These are phyloP conservation scores for Eufriesea mexicana DNA, from an alignment of 1,140 invertebrate species.

Conservation along the genomic window DNA sequence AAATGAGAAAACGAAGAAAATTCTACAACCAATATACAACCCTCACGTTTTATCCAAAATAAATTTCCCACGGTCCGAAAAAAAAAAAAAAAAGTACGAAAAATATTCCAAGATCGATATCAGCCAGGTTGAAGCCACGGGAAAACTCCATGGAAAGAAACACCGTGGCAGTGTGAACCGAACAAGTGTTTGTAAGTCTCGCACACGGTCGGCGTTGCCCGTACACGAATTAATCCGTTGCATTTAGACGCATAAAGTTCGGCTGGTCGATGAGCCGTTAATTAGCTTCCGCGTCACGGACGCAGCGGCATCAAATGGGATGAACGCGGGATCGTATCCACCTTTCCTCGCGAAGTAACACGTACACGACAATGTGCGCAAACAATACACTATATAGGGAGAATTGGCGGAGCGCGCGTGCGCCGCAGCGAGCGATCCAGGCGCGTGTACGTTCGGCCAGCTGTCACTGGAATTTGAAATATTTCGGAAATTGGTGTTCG, in stretches of 20 bases:
- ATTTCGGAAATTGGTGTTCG: slow-evolving; percentile 6
- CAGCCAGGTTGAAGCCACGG: too few relatives aligned
- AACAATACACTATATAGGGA: slow-evolving; percentile 27
- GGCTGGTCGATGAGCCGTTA: slow-evolving; percentile 63
- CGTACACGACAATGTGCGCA: slow-evolving; percentile 46
- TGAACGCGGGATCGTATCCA: slow-evolving; percentile 51
- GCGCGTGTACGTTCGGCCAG: background rate
- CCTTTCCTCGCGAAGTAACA: slow-evolving; percentile 53
- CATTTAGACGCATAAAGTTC: slow-evolving; percentile 66
- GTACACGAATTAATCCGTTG: slow-evolving; percentile 59
- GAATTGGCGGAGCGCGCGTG: too few relatives aligned
- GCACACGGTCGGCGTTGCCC: slow-evolving; percentile 4
- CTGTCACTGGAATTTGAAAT: slow-evolving; percentile 3
- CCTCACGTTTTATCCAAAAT: too few relatives aligned
- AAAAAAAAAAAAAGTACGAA: too few relatives aligned
- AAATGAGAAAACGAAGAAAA: too few relatives aligned
- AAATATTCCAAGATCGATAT: too few relatives aligned
- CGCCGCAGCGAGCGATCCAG: background rate
- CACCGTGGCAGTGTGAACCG: background rate
- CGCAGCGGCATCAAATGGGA: slow-evolving; percentile 60
- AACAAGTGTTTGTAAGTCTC: slow-evolving; percentile 28
- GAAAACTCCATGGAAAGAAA: background rate
- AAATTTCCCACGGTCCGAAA: too few relatives aligned
- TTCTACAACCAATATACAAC: too few relatives aligned
- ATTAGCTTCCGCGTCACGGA: slow-evolving; percentile 66